A percentile compares a stretch with the other conserved stretches of the same genome.
phyloP scores from a whole-genome alignment of 2,797 vertebrate species.

The Anisognathus igniventris region DNA sequence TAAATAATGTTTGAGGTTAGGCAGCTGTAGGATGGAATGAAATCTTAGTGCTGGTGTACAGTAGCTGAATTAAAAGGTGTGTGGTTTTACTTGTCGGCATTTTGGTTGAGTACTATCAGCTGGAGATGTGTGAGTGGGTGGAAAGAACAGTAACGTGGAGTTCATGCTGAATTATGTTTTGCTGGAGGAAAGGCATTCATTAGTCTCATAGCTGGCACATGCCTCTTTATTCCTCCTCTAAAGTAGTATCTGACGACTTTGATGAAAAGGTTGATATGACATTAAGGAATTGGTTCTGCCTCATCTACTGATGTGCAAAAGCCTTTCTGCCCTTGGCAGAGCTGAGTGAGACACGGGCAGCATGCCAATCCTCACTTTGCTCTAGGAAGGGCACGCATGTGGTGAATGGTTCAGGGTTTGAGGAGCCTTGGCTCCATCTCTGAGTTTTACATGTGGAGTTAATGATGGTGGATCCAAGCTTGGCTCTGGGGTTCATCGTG shows the following conservation, averaged over 20 bases:
- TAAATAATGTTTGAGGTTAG: neutral
- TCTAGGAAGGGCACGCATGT: neutral
- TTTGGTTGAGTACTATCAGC: constrained; percentile 40
- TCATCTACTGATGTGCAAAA: constrained; percentile 17
- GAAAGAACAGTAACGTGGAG: constrained; percentile 49
- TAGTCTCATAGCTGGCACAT: constrained; percentile 43
- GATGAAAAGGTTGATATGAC: constrained; percentile 55
- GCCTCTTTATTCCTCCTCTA: constrained; percentile 31
- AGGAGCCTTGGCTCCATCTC: neutral
- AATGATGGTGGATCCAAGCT: neutral
- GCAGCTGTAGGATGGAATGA: neutral
- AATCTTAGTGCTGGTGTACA: neutral
- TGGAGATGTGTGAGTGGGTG: constrained; percentile 51
- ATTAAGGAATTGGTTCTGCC: constrained; percentile 50
- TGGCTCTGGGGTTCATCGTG: neutral
- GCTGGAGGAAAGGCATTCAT: constrained; percentile 54
- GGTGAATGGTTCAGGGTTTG: neutral
- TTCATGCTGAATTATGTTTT: constrained; percentile 57
- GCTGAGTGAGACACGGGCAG: neutral
- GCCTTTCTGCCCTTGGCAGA: constrained; percentile 39
- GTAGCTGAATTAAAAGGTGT: constrained; percentile 22
- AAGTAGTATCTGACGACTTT: constrained; percentile 32
- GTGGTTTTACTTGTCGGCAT: constrained; percentile 23
- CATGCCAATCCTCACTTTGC: neutral
- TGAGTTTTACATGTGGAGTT: neutral